Percentiles rank a stretch among this genome's conserved stretches.
phyloP scores from a whole-genome alignment of 2,113 vertebrate genomes.

The Percopsis transmontana region DNA sequence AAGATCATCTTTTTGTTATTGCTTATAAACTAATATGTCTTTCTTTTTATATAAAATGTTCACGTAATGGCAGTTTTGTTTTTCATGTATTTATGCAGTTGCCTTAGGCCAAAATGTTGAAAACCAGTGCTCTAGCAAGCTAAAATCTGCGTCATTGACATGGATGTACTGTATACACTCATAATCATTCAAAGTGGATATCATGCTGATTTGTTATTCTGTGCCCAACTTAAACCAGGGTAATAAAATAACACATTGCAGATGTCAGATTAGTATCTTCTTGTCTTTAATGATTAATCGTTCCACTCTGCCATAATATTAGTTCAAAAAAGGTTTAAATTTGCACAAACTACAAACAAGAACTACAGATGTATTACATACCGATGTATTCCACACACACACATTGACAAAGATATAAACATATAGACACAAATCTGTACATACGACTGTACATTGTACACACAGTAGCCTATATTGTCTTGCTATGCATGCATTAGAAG shows the following conservation, averaged over 20 bases:
- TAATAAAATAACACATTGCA: slow-evolving; percentile 21
- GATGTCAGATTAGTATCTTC: slow-evolving; percentile 24
- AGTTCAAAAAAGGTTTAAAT: slow-evolving; percentile 24
- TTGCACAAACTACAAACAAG: slow-evolving; percentile 5
- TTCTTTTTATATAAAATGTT: too few relatives aligned
- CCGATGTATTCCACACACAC: slow-evolving; percentile 16
- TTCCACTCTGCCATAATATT: slow-evolving; percentile 18
- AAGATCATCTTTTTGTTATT: too few relatives aligned
- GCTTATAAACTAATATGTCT: too few relatives aligned
- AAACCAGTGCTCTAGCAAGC: too few relatives aligned
- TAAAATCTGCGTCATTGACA: slow-evolving; percentile 4
- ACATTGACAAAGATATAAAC: slow-evolving; percentile 24
- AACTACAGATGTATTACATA: slow-evolving; percentile 37
- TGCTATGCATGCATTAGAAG: slow-evolving; percentile 10
- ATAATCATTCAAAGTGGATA: slow-evolving; percentile 24
- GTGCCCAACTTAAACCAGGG: slow-evolving; percentile 17
- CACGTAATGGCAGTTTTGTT: too few relatives aligned
- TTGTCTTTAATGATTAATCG: slow-evolving; percentile 15
- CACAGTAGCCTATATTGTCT: too few relatives aligned
- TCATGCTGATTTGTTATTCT: slow-evolving; percentile 30
- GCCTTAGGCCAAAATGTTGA: too few relatives aligned
- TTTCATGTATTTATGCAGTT: too few relatives aligned
- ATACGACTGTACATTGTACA: too few relatives aligned
- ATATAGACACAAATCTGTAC: slow-evolving; percentile 13
- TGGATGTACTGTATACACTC: slow-evolving; percentile 15